Base-by-base conservation (phyloP, 2,113 vertebrate genomes). In the Alligator sinensis region DNA sequence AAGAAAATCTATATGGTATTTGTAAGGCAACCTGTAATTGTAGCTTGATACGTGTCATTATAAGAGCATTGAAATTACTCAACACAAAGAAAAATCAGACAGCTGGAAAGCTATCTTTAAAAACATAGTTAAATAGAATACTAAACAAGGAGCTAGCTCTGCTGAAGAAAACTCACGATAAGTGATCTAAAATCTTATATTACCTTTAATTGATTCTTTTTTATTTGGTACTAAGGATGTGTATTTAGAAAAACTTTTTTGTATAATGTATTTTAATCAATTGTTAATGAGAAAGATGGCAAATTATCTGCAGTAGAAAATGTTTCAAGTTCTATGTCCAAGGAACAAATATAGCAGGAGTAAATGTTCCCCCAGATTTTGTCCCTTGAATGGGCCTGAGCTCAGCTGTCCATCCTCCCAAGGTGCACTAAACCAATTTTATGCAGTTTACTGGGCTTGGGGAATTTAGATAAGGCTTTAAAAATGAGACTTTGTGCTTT, bases 1-100 rank as follows among this genome's bases (percentile, higher is more conserved):
- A 87, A 94, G 28, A 92, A 94, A 93, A 47, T 27, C 28, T 83
- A 34, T 81, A 72, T 4, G 21, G 64, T 47, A 78, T 83, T 92
- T 85, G 47, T 25, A 86, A 88, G 75, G 74, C 63, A 84, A 81
- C n/a, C 62, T 78, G 34, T 3, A 79, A 10, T 54, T 88, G 19
- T 76, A 25, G 47, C 92, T 93, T 89, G 2, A 28, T 82, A 89
- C 76, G 80, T 78, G 25, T 86, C 95, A 11, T 74, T 91, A 60
- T 84, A 74, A 59, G 47, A 47, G 47, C 47, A 47, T 9, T 47
- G 8, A 47, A 47, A 47, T 47, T 47, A 47, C 47, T 47, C 47
- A 47, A 47, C 47, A 47, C 47, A 86, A 80, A 60, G 60, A 34
- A 80, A 95, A 61, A 60, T n/a, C 22, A 80, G 22, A 14, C 22